Evolutionary conservation across 1,140 invertebrate genomes (phyloP).

Genomic region (Drosophila teissieri): DNA sequence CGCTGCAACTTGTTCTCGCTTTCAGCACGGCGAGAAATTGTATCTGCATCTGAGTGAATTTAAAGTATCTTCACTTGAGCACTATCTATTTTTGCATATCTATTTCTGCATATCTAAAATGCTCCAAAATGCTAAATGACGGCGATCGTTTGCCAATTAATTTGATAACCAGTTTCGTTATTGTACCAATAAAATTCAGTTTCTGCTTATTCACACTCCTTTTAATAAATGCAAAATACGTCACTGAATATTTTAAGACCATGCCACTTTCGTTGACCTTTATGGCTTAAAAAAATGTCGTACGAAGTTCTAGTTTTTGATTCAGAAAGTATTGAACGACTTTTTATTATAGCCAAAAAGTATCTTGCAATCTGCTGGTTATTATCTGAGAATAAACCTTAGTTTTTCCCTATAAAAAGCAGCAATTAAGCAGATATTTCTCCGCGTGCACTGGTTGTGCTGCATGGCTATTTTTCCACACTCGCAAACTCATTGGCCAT

Average conservation of each 20-base stretch:
- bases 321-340: no score
- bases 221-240: not conserved
- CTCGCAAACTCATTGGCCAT: conserved; percentile 68
- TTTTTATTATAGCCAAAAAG: no score
- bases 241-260: not conserved
- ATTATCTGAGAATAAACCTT: no score
- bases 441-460: conserved; percentile 13
- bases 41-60: not conserved
- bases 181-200: not conserved
- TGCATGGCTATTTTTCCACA: conserved; percentile 56
- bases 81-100: not conserved
- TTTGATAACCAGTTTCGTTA: not conserved
- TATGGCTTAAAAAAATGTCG: no score
- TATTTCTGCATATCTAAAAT: not conserved
- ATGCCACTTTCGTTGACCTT: not conserved
- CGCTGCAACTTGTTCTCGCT: conserved; percentile 17
- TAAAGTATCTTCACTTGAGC: no score
- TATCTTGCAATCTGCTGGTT: no score
- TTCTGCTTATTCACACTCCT: no score
- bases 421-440: not conserved
- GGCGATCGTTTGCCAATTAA: no score
- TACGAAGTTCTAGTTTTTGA: not conserved
- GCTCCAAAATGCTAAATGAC: no score
- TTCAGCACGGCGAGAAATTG: conserved; percentile 7
- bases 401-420: not conserved